phyloP scores from a whole-genome alignment of 2,888 invertebrate genomes.

The Terebella lapidaria region DNA sequence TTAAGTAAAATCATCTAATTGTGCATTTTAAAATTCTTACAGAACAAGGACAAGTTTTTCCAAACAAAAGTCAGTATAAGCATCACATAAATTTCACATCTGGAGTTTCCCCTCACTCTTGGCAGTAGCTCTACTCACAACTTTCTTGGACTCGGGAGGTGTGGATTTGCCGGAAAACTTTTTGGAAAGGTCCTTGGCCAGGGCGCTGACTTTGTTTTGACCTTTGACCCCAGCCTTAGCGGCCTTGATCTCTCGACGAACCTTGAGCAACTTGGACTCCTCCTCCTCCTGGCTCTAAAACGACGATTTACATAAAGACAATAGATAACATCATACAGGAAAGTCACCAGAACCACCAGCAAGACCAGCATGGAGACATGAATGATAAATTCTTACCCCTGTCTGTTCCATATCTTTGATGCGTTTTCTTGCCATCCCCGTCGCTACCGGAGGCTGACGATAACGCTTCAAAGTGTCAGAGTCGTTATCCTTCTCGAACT shows the following conservation, averaged over 20 bases:
- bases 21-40: too few relatives aligned
- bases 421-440: neutral
- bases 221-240: conserved; percentile 17
- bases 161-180: conserved; percentile 16
- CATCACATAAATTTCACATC: too few relatives aligned
- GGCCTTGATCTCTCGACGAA: conserved; percentile 4
- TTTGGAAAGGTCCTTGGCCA: conserved; percentile 20
- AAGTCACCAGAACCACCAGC: neutral
- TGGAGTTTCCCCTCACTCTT: too few relatives aligned
- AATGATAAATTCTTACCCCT: neutral
- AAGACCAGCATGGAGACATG: neutral
- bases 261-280: neutral
- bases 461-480: neutral
- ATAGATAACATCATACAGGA: neutral
- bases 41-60: too few relatives aligned
- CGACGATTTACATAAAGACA: neutral
- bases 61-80: too few relatives aligned
- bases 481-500: neutral
- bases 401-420: neutral
- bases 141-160: conserved; percentile 21
- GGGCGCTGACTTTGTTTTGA: conserved; percentile 45
- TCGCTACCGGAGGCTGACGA: neutral
- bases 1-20: too few relatives aligned
- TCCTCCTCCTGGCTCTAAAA: neutral
- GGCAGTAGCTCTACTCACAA: too few relatives aligned